A percentile compares a stretch with the other conserved stretches of the same genome.
These are phyloP conservation scores for Menidia menidia DNA, from an alignment of 2,797 vertebrate genomes.

Conservation along the genomic window DNA sequence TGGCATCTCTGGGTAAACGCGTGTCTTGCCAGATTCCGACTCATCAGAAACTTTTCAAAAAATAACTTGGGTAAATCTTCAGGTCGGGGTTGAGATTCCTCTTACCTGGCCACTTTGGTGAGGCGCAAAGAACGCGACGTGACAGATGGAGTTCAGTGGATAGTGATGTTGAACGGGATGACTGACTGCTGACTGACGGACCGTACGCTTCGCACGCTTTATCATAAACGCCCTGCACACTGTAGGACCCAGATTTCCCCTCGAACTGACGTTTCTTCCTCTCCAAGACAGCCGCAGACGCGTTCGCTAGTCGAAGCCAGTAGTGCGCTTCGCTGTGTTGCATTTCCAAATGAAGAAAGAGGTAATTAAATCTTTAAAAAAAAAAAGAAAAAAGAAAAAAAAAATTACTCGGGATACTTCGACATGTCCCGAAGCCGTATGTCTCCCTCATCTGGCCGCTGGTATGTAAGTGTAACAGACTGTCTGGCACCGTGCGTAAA, in stretches of 20 bases:
- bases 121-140: conserved; percentile 38
- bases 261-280: conserved; percentile 19
- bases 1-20: conserved; percentile 33
- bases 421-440: conserved; percentile 77
- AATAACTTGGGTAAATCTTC: conserved; percentile 28
- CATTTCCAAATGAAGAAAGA: conserved; percentile 66
- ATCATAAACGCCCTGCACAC: conserved; percentile 60
- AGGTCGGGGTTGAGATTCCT: conserved; percentile 3
- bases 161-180: conserved; percentile 67
- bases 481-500: conserved; percentile 72
- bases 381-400: conserved; percentile 3
- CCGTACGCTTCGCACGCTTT: conserved; percentile 59
- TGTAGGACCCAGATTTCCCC: conserved; percentile 44
- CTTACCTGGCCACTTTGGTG: conserved; percentile 64
- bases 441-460: conserved; percentile 82
- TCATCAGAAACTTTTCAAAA: conserved; percentile 50
- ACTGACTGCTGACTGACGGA: conserved; percentile 73
- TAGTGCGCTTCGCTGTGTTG: conserved; percentile 43
- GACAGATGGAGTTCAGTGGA: conserved; percentile 67
- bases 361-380: conserved; percentile 65
- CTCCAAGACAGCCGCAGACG: background rate
- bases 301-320: conserved; percentile 25
- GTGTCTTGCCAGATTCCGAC: conserved; percentile 38
- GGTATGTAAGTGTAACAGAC: conserved; percentile 72
- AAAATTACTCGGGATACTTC: conserved; percentile 69